Base-by-base conservation (phyloP, 23 tunicate genomes). In the Ascidia mentula region DNA sequence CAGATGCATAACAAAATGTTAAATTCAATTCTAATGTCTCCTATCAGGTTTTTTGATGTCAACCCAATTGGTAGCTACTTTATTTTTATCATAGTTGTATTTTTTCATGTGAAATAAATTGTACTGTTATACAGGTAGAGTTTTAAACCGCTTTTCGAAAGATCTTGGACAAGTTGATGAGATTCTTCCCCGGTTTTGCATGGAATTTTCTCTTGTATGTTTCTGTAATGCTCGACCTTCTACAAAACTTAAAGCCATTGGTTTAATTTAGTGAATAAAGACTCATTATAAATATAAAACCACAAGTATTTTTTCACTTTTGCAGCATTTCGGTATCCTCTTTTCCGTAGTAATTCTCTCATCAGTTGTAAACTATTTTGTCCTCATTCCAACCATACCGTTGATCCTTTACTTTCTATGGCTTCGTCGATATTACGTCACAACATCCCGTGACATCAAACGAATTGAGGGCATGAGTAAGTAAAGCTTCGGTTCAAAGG, bases 131-230 rank as follows among this genome's bases (percentile, higher is more conserved):
- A 5, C 65, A 90, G 96, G 98, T 35, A 37, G 89, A 0, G 59
- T 89, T 42, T 46, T 94, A 40, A 94, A 94, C 82, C 75, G 99
- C 79, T 96, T 96, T 82, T 90, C 99, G n/a, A 96, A 96, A 69
- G 99, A 96, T 59, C 73, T 96, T 76, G 91, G 96, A 12, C 93
- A 87, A 79, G 87, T 96, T 39, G 95, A 95, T 73, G 99, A 95
- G 59, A 53, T 72, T 31, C 78, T 92, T 0, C 97, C 97, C 8
- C 38, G 40, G 2, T 46, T 79, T 37, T 79, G 87, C 36, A 40
- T 87, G 69, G 91, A 83, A 33, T 84, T 92, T 45, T 40, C 79
- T 24, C 82, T 40, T 39, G 97, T 92, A 74, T 79, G 97, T 53
- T 20, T 53, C n/a, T n/a, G n/a, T n/a, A n/a, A n/a, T n/a, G n/a